A percentile compares a stretch with the other conserved stretches of the same genome.
These are phyloP conservation scores for Tachycineta bicolor DNA, from an alignment of 2,113 vertebrate genomes.

Conservation along the genomic window DNA sequence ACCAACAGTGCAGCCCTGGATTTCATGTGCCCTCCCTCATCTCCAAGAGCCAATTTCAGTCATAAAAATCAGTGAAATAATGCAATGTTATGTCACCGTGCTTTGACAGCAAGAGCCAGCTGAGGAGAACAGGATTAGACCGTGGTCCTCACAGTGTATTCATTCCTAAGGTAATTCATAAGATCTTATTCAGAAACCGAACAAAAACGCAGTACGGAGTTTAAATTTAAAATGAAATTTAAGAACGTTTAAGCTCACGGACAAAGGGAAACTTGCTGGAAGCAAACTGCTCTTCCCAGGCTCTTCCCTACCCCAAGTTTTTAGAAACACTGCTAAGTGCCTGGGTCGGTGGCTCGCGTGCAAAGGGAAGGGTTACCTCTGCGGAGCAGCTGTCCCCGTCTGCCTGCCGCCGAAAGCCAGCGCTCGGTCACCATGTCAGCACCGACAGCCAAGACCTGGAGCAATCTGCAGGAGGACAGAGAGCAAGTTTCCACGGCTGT, in stretches of 20 bases:
- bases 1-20: not conserved
- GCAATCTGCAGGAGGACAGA: constrained; percentile 50
- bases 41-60: not conserved
- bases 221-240: not conserved
- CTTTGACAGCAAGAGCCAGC: not conserved
- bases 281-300: not conserved
- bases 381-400: constrained; percentile 44
- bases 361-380: constrained; percentile 68
- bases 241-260: not conserved
- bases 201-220: fast-evolving
- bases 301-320: not conserved
- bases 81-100: not conserved
- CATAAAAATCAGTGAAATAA: not conserved
- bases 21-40: not conserved
- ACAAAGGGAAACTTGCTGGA: not conserved
- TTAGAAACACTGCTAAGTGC: not conserved
- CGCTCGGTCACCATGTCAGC: constrained; percentile 45
- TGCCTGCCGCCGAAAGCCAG: not conserved
- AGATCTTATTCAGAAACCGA: not conserved
- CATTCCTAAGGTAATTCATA: not conserved
- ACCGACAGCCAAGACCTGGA: not conserved
- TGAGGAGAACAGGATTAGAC: not conserved
- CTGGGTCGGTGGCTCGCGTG: fast-evolving
- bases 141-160: not conserved
- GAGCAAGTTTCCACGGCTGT: not conserved